Conservation (phyloP, 2,797 vertebrate genomes). For the Acrossocheilus wenchowensis region DNA sequence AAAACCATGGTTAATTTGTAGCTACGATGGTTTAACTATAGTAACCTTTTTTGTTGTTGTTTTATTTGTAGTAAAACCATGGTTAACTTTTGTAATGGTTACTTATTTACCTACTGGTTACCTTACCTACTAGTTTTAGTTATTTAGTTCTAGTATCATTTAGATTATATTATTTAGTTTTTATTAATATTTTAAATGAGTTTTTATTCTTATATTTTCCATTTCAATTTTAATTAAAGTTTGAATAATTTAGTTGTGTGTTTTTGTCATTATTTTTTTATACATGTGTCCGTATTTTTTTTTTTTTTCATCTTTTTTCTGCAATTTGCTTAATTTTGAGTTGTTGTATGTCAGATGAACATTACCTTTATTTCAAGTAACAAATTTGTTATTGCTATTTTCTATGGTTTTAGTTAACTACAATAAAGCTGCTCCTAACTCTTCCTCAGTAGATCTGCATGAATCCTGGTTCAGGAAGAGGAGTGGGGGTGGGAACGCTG, state of each 20-base stretch:
- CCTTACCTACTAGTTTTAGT: too few species aligned
- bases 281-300: too few species aligned
- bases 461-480: constrained; percentile 12
- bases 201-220: neutral
- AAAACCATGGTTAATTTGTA: neutral
- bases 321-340: neutral
- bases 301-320: neutral
- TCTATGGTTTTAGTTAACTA: neutral
- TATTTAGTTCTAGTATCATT: neutral
- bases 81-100: neutral
- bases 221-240: neutral
- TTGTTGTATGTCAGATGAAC: neutral
- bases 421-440: neutral
- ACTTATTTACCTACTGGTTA: neutral
- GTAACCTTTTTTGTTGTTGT: too few species aligned
- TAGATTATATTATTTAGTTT: neutral
- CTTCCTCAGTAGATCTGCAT: neutral
- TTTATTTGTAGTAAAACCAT: neutral
- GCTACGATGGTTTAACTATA: neutral
- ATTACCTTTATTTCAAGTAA: neutral
- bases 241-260: neutral
- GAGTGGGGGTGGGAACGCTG: neutral
- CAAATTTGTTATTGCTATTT: neutral
- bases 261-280: neutral
- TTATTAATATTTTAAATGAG: too few species aligned